Evolutionary conservation across 2,113 vertebrate species (phyloP), one percentile per base, ranked within the genome.

Genomic region (Pogonocichla stellata): DNA sequence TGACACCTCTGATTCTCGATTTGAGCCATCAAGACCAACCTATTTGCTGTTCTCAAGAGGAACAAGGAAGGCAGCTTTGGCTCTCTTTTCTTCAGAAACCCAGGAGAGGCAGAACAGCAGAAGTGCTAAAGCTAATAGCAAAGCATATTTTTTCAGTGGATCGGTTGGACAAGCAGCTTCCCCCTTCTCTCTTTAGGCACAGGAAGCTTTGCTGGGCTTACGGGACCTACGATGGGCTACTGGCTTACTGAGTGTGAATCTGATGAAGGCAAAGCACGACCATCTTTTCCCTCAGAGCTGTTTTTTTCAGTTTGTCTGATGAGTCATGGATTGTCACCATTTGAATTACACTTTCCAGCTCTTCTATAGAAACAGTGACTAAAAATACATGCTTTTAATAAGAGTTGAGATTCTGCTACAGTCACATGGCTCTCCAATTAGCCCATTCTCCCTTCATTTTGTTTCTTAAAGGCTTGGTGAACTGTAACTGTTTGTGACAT

Each of bases 351-450:
- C 47, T 90, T 86, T 94, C 69, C 79, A 91, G 86, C 74, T 88
- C 71, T 74, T 93, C 74, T 93, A 57, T 74, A 93, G 74, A 94
- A 94, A 91, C 57, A 66, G 64, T 24, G 48, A 75, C 93, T 96
- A 96, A 96, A 90, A 97, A 95, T 93, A 96, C 61, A 86, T 45
- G 40, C 50, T 84, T 96, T 91, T 95, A 96, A 92, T 74, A 48
- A 82, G 60, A 88, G 64, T 34, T 71, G 92, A 97, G 75, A 93
- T 84, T 93, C 96, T 95, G 88, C 64, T 75, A 80, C 38, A 88
- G 86, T 88, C 93, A 94, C 88, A 25, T 83, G 86, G 80, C 31
- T 80, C 60, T 58, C 50, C 72, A 96, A 93, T 96, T 91, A 95
- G 80, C 57, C 61, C 53, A 70, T 86, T 95, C 70, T 93, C 60